Evolutionary conservation across 2,797 vertebrate genomes (phyloP), one percentile per base, ranked within the genome.

Genomic region (Anguilla obscura): DNA sequence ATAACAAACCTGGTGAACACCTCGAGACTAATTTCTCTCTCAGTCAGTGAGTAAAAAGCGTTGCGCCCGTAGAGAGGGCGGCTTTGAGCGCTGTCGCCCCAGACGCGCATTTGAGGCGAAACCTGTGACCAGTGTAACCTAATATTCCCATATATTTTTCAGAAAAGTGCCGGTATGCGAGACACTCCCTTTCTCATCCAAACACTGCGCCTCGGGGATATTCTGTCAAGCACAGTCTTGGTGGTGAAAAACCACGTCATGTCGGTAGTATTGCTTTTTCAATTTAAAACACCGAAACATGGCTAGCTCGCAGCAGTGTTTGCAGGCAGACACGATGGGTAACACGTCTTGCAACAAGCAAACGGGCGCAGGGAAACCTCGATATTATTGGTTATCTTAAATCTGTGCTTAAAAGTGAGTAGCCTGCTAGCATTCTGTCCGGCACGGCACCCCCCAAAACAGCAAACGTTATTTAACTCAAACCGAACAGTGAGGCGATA

Each of bases 91-190:
- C 7, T 82, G 18, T 80, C 16, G 40, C 21, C 45, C 0, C 1
- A 21, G 50, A 50, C 79, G 27, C 6, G 79, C 45, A n/a, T 24
- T 21, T 48, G 40, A 40, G 24, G 40, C 40, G 45, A 50, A 50
- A 82, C 79, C 36, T 45, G 18, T 71, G 6, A 14, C 18, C 36
- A 74, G 40, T 9, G 45, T 71, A 54, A 74, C 45, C 80, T 50
- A 83, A 83, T 88, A 66, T 40, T 69, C 40, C 33, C 40, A 71
- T 30, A 24, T 52, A 27, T 74, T 85, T 48, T 50, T 2, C 79
- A 24, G 45, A 5, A 54, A 88, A 56, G 10, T 18, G 54, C 76
- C 3, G 54, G 76, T 87, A 87, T 87, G 36, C n/a, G 9, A 84
- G 58, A 50, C 66, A 36, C 82, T 88, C 52, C 50, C 50, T 30